Evolutionary conservation across 35 echinoderm and acorn worm genomes (phyloP).

Genomic region (Amphiura filiformis): DNA sequence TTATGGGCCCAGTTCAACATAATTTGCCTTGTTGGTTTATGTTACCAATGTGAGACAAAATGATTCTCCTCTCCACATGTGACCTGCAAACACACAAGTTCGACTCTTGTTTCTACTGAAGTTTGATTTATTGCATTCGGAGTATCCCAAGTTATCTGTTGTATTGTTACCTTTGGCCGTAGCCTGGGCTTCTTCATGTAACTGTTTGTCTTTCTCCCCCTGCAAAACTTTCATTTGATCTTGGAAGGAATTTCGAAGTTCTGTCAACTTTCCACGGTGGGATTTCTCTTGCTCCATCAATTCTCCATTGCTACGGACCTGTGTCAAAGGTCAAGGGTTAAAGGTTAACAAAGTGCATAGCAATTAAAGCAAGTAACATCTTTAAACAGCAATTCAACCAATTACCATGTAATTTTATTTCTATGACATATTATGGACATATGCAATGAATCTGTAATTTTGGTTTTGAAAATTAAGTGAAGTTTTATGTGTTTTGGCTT

Average conservation of each 20-base stretch:
- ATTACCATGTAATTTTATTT: background rate
- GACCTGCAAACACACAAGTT: too few relatives aligned
- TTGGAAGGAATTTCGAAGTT: conserved; percentile 47
- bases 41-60: too few relatives aligned
- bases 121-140: too few relatives aligned
- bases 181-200: conserved; percentile 53
- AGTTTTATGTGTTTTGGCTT: too few relatives aligned
- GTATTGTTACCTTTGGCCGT: conserved; percentile 43
- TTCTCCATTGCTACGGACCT: conserved; percentile 26
- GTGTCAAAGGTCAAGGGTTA: conserved; percentile 6
- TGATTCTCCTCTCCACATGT: too few relatives aligned
- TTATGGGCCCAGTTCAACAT: too few relatives aligned
- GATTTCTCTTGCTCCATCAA: conserved; percentile 40
- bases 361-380: background rate
- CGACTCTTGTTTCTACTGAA: too few relatives aligned
- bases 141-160: too few relatives aligned
- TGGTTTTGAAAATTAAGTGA: background rate
- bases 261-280: conserved; percentile 38
- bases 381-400: background rate
- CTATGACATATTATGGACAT: background rate
- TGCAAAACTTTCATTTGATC: conserved; percentile 55
- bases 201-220: conserved; percentile 44
- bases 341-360: background rate
- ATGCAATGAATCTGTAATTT: background rate
- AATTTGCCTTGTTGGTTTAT: too few relatives aligned